Evolutionary conservation across 1,140 invertebrate species (phyloP).

Genomic region (Leptoteleia sp.): DNA sequence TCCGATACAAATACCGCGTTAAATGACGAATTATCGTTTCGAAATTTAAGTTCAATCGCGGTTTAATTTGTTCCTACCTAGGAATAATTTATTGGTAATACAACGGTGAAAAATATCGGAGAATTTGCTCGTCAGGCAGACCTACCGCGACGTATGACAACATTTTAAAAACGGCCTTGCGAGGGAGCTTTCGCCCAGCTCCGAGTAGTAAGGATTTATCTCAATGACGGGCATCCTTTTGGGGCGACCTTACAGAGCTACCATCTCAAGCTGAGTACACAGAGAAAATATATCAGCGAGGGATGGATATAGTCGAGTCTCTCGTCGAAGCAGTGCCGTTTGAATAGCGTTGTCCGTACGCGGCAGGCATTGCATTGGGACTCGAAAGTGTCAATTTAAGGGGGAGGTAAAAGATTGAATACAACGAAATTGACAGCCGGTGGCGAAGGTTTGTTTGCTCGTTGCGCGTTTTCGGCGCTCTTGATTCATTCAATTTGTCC

Average conservation of each 20-base stretch:
- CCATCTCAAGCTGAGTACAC: constrained; percentile 49
- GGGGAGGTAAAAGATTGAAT: constrained; percentile 61
- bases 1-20: too few relatives aligned
- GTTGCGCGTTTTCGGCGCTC: constrained; percentile 9
- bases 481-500: constrained; percentile 44
- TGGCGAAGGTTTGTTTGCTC: constrained; percentile 30
- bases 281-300: constrained; percentile 64
- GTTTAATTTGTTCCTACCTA: too few relatives aligned
- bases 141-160: constrained; percentile 41
- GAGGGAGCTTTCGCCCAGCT: constrained; percentile 33
- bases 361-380: constrained; percentile 59
- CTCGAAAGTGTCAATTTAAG: constrained; percentile 62
- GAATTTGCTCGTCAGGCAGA: constrained; percentile 20
- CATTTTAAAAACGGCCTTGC: constrained; percentile 43
- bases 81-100: too few relatives aligned
- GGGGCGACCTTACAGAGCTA: constrained; percentile 14
- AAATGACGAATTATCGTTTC: too few relatives aligned
- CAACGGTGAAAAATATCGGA: constrained; percentile 2
- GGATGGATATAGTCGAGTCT: constrained; percentile 46
- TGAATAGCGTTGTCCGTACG: constrained; percentile 67
- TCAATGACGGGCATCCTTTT: constrained; percentile 51
- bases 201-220: constrained; percentile 55
- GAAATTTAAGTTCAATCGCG: too few relatives aligned
- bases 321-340: constrained; percentile 52
- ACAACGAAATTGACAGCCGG: constrained; percentile 18